Conservation (phyloP, 1,140 invertebrate genomes). For the Mactra quadrangularis region DNA sequence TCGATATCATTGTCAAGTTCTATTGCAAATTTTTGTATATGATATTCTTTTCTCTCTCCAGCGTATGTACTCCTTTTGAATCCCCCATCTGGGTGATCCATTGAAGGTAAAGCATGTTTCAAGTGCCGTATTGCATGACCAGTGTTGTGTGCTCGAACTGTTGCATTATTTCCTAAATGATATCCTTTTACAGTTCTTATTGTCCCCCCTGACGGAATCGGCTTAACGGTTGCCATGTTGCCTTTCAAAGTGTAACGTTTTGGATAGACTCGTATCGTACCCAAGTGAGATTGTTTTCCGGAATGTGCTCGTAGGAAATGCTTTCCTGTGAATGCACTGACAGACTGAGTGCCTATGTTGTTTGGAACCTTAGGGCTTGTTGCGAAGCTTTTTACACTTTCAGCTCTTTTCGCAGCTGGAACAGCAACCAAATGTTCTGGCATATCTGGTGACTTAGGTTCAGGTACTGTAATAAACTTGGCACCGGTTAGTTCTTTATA, state of each 20-base stretch:
- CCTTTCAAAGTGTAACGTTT: slow-evolving; percentile 3
- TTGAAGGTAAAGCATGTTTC: slow-evolving; percentile 1
- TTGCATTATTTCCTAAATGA: slow-evolving; percentile 48
- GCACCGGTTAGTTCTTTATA: slow-evolving; percentile 35
- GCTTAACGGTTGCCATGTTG: slow-evolving; percentile 39
- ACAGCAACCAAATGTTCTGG: neutral
- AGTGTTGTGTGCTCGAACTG: slow-evolving; percentile 44
- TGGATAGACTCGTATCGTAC: slow-evolving; percentile 25
- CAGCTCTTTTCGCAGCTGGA: neutral
- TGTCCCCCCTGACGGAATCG: slow-evolving; percentile 20
- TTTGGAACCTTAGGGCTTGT: no score
- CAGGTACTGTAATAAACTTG: slow-evolving; percentile 55
- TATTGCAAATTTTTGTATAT: slow-evolving; percentile 75
- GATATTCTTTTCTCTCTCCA: slow-evolving; percentile 68
- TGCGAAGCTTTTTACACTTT: neutral
- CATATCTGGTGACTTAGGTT: slow-evolving; percentile 5
- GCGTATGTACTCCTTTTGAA: slow-evolving; percentile 20
- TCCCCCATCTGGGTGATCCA: slow-evolving; percentile 11
- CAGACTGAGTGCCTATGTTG: no score
- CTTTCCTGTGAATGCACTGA: no score
- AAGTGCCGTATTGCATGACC: slow-evolving; percentile 30
- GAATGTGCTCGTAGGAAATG: neutral
- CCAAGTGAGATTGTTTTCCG: slow-evolving; percentile 22
- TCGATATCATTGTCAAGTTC: slow-evolving; percentile 71
- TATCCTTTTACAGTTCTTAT: slow-evolving; percentile 53